These are phyloP conservation scores for Actenoides hombroni DNA, from an alignment of 2,113 vertebrate species.

Conservation along the genomic window DNA sequence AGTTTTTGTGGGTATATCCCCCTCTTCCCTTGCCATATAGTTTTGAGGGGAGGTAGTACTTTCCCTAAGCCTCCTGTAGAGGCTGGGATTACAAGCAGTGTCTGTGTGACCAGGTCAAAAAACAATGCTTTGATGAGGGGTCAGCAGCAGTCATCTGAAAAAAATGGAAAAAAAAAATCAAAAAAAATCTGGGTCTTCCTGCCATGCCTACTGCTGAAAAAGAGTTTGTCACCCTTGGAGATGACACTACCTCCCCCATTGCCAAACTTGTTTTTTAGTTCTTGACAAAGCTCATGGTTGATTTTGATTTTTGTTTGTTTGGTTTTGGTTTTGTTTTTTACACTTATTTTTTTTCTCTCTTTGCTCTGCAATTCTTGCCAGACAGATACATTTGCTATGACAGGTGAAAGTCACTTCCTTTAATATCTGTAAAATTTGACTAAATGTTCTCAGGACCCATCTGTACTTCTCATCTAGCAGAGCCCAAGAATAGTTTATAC, in stretches of 20 bases:
- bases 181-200: neutral
- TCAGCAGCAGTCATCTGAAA: neutral
- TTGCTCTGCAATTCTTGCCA: neutral
- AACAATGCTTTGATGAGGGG: neutral
- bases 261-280: neutral
- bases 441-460: neutral
- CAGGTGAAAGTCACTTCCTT: neutral
- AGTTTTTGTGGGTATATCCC: neutral
- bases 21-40: neutral
- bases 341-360: fast-evolving
- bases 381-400: neutral
- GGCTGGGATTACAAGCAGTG: neutral
- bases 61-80: neutral
- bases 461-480: neutral
- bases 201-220: neutral
- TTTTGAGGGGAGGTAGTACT: neutral
- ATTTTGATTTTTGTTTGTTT: neutral
- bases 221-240: neutral
- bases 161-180: neutral
- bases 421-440: neutral
- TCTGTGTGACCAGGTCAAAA: neutral
- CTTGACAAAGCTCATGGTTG: neutral
- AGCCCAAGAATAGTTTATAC: neutral
- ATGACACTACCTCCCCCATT: too few species aligned
- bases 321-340: too few species aligned